Evolutionary conservation across 2,888 invertebrate species (phyloP).

Genomic region (Autographa gamma): DNA sequence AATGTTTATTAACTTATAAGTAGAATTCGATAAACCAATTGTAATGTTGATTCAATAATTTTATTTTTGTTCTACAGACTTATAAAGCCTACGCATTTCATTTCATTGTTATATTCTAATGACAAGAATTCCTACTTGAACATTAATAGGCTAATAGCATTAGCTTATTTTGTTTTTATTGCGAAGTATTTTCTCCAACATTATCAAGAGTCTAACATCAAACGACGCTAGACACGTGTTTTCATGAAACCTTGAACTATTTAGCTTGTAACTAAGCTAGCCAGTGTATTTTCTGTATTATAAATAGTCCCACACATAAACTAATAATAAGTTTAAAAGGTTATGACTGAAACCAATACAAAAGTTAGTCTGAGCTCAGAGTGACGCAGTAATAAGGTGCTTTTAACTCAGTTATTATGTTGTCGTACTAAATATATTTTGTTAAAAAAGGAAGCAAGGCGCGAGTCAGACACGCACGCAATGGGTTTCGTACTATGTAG

Average conservation of each 20-base stretch:
- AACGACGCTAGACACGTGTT: neutral
- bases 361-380: constrained; percentile 13
- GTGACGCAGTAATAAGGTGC: constrained; percentile 29
- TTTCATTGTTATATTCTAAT: too few species aligned
- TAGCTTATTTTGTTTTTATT: too few species aligned
- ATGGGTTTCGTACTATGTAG: neutral
- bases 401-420: constrained; percentile 55
- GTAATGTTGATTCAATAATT: too few species aligned
- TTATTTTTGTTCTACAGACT: too few species aligned
- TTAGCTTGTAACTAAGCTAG: neutral
- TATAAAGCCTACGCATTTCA: too few species aligned
- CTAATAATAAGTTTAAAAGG: constrained; percentile 14
- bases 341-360: constrained; percentile 29
- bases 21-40: too few species aligned
- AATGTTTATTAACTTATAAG: neutral
- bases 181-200: neutral
- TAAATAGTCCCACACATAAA: neutral
- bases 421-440: constrained; percentile 55
- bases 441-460: constrained; percentile 38
- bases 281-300: neutral
- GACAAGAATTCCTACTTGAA: too few species aligned
- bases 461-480: neutral
- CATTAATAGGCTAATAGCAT: too few species aligned
- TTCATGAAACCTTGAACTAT: neutral
- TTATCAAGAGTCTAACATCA: neutral